These are phyloP conservation scores for Aplysina aerophoba DNA, from an alignment of 37 sponge, comb jelly and placozoan genomes.

Conservation along the genomic window DNA sequence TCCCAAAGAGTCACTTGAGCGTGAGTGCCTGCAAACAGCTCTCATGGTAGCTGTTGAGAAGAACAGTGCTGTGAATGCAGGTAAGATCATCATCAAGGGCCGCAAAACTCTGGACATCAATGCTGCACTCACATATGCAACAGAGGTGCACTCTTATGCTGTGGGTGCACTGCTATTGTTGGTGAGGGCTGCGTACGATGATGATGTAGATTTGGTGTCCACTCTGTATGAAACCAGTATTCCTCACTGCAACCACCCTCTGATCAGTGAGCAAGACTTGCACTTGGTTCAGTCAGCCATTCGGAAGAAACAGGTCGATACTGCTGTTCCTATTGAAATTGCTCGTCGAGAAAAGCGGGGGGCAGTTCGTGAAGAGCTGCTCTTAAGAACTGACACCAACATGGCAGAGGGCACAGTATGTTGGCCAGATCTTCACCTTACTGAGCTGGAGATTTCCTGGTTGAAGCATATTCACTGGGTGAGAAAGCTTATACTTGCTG, in stretches of 20 bases:
- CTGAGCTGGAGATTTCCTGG: conserved; percentile 68
- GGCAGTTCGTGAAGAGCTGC: conserved; percentile 66
- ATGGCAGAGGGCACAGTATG: conserved; percentile 61
- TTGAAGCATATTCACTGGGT: conserved; percentile 79
- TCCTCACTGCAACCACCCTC: neutral
- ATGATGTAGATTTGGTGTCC: conserved; percentile 58
- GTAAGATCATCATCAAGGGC: conserved; percentile 66
- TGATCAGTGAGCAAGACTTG: conserved; percentile 42
- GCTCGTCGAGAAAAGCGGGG: conserved; percentile 47
- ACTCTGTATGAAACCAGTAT: conserved; percentile 60
- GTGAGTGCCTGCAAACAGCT: conserved; percentile 59
- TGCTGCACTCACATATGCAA: conserved; percentile 40
- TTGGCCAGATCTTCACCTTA: conserved; percentile 79
- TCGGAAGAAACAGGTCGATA: conserved; percentile 49
- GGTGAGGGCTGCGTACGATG: conserved; percentile 53
- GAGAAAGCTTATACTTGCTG: conserved; percentile 58
- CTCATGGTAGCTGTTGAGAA: conserved; percentile 58
- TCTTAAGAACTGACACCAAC: conserved; percentile 77
- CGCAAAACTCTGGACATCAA: conserved; percentile 51
- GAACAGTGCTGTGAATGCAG: conserved; percentile 57
- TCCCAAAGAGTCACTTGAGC: conserved; percentile 50
- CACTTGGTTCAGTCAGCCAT: conserved; percentile 56
- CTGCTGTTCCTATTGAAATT: conserved; percentile 86
- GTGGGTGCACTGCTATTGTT: conserved; percentile 67
- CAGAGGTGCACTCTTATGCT: conserved; percentile 42